Evolutionary conservation across 2,888 invertebrate species (phyloP).

Genomic region (Campoplex capitator): DNA sequence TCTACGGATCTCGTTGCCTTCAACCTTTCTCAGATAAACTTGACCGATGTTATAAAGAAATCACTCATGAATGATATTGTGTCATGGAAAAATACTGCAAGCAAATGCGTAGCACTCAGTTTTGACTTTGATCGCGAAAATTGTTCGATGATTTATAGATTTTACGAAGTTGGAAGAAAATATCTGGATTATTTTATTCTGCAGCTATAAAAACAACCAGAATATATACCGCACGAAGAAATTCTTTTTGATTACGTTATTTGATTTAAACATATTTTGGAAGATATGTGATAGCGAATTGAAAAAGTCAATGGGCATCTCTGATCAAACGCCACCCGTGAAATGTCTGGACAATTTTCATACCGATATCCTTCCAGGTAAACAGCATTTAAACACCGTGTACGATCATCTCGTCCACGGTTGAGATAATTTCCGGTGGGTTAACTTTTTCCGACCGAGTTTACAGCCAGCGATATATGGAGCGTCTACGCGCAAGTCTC

Average conservation of each 20-base stretch:
- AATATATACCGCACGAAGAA: background rate
- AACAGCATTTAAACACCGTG: slow-evolving; percentile 16
- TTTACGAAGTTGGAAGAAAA: background rate
- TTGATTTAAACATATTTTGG: background rate
- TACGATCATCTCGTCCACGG: background rate
- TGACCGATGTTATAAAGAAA: slow-evolving; percentile 75
- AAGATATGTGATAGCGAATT: background rate
- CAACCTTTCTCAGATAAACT: slow-evolving; percentile 77
- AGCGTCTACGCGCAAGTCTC: slow-evolving; percentile 8
- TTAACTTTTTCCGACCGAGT: slow-evolving; percentile 59
- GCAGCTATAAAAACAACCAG: background rate
- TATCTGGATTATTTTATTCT: background rate
- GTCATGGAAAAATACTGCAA: slow-evolving; percentile 36
- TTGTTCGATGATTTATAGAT: background rate
- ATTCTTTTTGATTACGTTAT: background rate
- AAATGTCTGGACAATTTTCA: slow-evolving; percentile 42
- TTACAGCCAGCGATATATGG: slow-evolving; percentile 15
- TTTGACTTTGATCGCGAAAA: slow-evolving; percentile 21
- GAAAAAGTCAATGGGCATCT: background rate
- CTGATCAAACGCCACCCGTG: background rate
- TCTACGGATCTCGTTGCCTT: slow-evolving; percentile 63
- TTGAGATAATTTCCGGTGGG: too few species aligned
- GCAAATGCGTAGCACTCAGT: slow-evolving; percentile 26
- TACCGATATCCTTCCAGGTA: slow-evolving; percentile 20
- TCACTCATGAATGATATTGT: slow-evolving; percentile 69